phyloP scores from a whole-genome alignment of 2,113 vertebrate genomes.

The Oncorhynchus masou region DNA sequence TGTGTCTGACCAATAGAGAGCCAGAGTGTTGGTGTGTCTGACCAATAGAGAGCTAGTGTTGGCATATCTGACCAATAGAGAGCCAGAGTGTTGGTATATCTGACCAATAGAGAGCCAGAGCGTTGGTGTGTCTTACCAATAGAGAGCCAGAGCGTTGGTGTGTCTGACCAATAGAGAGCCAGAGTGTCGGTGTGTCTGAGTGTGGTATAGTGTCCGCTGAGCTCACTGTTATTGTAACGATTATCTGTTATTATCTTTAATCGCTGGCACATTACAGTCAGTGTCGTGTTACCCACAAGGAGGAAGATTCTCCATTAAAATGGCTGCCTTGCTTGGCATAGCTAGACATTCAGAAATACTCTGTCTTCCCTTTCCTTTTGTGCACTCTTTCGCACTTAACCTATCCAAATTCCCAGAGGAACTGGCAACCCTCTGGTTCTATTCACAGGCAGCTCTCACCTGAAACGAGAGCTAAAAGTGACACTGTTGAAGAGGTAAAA shows the following conservation, averaged over 20 bases:
- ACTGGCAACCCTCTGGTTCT: background rate
- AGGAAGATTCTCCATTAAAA: background rate
- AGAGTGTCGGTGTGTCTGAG: no score
- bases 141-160: no score
- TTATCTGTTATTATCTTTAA: slow-evolving; percentile 19
- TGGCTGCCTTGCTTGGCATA: background rate
- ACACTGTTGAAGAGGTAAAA: background rate
- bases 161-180: no score
- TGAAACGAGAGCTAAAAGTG: slow-evolving; percentile 1
- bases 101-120: no score
- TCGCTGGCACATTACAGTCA: slow-evolving; percentile 3
- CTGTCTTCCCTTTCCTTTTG: background rate
- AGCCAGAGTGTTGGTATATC: no score
- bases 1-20: background rate
- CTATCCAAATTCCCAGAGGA: background rate
- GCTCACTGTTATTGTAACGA: slow-evolving; percentile 18
- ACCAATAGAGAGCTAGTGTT: no score
- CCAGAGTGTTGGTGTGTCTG: no score
- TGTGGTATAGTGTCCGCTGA: background rate
- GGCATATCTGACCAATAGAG: no score
- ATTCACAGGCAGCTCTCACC: background rate
- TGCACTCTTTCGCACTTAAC: background rate
- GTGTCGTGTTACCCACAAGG: background rate
- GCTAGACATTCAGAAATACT: background rate
- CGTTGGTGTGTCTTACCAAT: no score